Conservation (phyloP, 2,888 invertebrate genomes). For the Drosophila rellima region DNA sequence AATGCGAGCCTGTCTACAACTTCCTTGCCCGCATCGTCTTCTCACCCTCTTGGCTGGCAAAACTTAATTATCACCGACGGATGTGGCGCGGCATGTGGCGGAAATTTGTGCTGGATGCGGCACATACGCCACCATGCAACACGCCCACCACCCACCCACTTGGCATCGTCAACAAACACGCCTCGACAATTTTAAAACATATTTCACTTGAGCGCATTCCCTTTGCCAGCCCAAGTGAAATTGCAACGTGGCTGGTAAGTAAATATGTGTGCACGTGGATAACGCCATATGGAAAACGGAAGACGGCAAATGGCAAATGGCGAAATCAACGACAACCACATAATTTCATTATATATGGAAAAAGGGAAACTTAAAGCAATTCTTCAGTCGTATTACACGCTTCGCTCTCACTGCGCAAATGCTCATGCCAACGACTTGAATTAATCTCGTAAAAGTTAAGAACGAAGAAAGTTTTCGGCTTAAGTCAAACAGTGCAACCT, state of each 20-base stretch:
- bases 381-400: conserved; percentile 4
- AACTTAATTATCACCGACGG: conserved; percentile 79
- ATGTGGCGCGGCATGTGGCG: conserved; percentile 75
- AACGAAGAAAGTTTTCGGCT: conserved; percentile 1
- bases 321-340: conserved; percentile 43
- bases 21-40: background rate
- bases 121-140: background rate
- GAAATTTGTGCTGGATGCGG: conserved; percentile 53
- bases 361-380: conserved; percentile 17
- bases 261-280: background rate
- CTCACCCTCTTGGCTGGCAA: conserved; percentile 29
- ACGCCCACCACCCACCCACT: conserved; percentile 37
- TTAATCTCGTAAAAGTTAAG: conserved; percentile 21
- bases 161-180: conserved; percentile 68
- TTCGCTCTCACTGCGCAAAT: conserved; percentile 12
- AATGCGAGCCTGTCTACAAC: conserved; percentile 32
- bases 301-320: conserved; percentile 13
- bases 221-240: conserved; percentile 49
- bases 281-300: conserved; percentile 21
- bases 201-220: conserved; percentile 68
- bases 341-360: conserved; percentile 49
- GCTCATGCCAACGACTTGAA: conserved; percentile 22
- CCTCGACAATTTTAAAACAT: conserved; percentile 79
- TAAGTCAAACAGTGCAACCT: conserved; percentile 1
- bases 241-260: conserved; percentile 16